Evolutionary conservation across 2,113 vertebrate species (phyloP), one percentile per base, ranked within the genome.

Genomic region (Carettochelys insculpta): DNA sequence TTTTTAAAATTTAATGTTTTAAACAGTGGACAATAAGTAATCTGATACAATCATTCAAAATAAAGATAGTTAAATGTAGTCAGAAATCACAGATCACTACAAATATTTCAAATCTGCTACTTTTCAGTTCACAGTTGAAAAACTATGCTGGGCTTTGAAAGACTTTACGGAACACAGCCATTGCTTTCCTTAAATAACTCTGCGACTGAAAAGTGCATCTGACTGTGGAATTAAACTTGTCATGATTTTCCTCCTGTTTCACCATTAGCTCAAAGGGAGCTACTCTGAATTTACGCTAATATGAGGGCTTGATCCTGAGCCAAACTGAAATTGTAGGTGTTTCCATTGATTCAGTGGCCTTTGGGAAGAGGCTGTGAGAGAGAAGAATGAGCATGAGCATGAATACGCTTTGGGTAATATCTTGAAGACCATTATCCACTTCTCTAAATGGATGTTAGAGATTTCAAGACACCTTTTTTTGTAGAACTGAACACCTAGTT

Each of bases 1-100:
- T 90, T n/a, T 71, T 91, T 82, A 68, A 77, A 2, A 82, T 58
- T 88, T 94, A 94, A 86, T 92, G 84, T 2, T 93, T 77, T 80
- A 71, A 41, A 78, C 92, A 87, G 4, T 11, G 52, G 14, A 53
- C 7, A 5, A 6, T 34, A 31, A 34, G 38, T 81, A 83, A 82
- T 77, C 75, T 94, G 6, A 82, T 93, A 41, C 86, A 90, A 82
- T 54, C 51, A 1, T 58, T 68, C 10, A 68, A 90, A 45, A 27
- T 27, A 93, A 87, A n/a, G 47, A n/a, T 10, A 4, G 1, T 47
- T 86, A 8, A 2, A 34, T 9, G 10, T 45, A 76, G 31, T 43
- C 41, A 82, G 43, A 92, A 94, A 77, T 51, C 14, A 85, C 5
- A 43, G 20, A 79, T 27, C 89, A 77, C 4, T 31, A 12, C 31